These are phyloP conservation scores for Theristicus caerulescens DNA, from an alignment of 2,113 vertebrate species.

Conservation along the genomic window DNA sequence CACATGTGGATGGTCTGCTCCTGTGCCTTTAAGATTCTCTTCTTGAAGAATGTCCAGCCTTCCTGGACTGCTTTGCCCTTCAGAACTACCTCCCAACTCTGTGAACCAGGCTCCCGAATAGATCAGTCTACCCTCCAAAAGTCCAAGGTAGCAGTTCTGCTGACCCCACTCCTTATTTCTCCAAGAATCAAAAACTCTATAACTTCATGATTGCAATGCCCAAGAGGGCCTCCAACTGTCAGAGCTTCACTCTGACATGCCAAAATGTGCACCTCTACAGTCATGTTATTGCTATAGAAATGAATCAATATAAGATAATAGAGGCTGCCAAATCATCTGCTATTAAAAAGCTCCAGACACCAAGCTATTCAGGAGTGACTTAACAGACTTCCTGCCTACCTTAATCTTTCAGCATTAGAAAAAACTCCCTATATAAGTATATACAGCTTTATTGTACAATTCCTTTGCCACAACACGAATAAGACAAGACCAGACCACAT, in stretches of 20 bases:
- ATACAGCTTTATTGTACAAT: neutral
- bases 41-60: no score
- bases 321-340: neutral
- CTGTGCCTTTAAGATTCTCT: no score
- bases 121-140: no score
- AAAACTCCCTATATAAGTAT: neutral
- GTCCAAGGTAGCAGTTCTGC: no score
- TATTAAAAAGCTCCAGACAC: neutral
- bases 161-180: no score
- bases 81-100: no score
- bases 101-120: no score
- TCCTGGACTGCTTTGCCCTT: no score
- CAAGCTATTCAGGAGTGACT: neutral
- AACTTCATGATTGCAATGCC: no score
- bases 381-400: neutral
- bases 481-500: neutral
- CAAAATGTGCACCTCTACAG: neutral
- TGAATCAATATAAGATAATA: neutral
- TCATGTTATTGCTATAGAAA: neutral
- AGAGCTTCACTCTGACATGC: neutral
- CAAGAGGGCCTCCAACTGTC: no score
- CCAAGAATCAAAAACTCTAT: no score
- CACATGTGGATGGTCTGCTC: no score
- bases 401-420: neutral
- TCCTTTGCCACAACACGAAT: neutral